Percentiles rank a stretch among this genome's conserved stretches.
phyloP scores from a whole-genome alignment of 2,797 vertebrate species.

The Buphagus erythrorhynchus region DNA sequence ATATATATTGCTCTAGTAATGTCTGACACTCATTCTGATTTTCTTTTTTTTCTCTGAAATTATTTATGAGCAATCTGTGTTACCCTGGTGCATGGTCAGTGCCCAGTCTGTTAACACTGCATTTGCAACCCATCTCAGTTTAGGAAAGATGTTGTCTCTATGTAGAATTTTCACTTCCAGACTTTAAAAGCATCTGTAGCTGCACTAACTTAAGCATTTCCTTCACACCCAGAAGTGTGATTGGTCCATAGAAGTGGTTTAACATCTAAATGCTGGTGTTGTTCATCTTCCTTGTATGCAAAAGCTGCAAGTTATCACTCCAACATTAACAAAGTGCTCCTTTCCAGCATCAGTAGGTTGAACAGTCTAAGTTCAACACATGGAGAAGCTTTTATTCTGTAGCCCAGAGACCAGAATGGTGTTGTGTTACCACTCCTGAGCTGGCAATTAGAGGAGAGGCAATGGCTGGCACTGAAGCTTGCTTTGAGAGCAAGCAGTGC shows the following conservation, averaged over 20 bases:
- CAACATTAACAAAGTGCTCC: not conserved
- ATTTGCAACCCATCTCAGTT: not conserved
- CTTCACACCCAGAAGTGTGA: not conserved
- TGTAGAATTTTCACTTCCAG: not conserved
- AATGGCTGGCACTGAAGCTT: not conserved
- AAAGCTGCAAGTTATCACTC: not conserved
- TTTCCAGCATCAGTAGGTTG: constrained; percentile 16
- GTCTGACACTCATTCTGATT: not conserved
- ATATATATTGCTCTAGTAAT: not conserved
- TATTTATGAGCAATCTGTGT: not conserved
- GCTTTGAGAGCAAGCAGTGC: not conserved
- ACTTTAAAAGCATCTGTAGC: not conserved
- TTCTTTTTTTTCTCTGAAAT: not conserved
- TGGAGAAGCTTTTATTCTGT: constrained; percentile 35
- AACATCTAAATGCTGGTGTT: not conserved
- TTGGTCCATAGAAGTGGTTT: not conserved
- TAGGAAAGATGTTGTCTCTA: not conserved
- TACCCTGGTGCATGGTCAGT: not conserved
- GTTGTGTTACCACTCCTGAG: not conserved
- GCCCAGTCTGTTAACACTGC: not conserved
- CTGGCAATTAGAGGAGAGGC: constrained; percentile 6
- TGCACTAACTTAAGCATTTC: not conserved
- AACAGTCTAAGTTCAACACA: constrained; percentile 2
- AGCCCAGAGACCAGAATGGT: not conserved
- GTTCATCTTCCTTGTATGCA: not conserved